phyloP scores from a whole-genome alignment of 2,888 invertebrate genomes.

The Abrostola tripartita region DNA sequence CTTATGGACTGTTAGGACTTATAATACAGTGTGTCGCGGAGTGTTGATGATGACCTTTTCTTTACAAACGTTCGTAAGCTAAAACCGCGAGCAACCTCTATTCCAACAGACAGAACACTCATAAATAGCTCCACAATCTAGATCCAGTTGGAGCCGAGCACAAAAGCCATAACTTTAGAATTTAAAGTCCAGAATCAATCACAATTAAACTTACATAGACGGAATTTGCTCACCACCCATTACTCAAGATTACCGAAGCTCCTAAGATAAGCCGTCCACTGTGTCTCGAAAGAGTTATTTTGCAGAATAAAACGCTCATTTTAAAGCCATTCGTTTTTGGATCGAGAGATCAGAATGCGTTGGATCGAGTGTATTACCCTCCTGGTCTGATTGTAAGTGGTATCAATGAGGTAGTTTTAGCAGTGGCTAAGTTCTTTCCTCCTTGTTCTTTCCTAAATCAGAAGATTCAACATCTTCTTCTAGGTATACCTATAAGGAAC shows the following conservation, averaged over 20 bases:
- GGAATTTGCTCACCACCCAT: constrained; percentile 34
- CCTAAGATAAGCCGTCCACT: constrained; percentile 47
- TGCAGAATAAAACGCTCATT: constrained; percentile 48
- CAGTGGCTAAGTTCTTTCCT: too few relatives aligned
- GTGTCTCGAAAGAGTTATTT: constrained; percentile 47
- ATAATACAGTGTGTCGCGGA: too few relatives aligned
- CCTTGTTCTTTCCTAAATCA: too few relatives aligned
- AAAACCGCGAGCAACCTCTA: background rate
- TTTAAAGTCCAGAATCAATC: constrained; percentile 52
- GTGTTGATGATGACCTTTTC: too few relatives aligned
- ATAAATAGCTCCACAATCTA: background rate
- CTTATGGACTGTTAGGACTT: too few relatives aligned
- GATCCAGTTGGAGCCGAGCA: background rate
- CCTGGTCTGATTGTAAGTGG: too few relatives aligned
- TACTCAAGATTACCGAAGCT: constrained; percentile 50
- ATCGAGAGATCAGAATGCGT: constrained; percentile 26
- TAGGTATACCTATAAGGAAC: too few relatives aligned
- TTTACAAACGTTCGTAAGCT: too few relatives aligned
- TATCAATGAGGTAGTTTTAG: too few relatives aligned
- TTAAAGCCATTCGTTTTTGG: constrained; percentile 44
- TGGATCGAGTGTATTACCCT: background rate
- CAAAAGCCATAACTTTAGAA: constrained; percentile 13
- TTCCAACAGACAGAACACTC: background rate
- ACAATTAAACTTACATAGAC: constrained; percentile 53
- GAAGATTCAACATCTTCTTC: too few relatives aligned